Percentiles rank a stretch among this genome's conserved stretches.
phyloP scores from a whole-genome alignment of 2,113 vertebrate genomes.

The Boulengeromyrus knoepffleri region DNA sequence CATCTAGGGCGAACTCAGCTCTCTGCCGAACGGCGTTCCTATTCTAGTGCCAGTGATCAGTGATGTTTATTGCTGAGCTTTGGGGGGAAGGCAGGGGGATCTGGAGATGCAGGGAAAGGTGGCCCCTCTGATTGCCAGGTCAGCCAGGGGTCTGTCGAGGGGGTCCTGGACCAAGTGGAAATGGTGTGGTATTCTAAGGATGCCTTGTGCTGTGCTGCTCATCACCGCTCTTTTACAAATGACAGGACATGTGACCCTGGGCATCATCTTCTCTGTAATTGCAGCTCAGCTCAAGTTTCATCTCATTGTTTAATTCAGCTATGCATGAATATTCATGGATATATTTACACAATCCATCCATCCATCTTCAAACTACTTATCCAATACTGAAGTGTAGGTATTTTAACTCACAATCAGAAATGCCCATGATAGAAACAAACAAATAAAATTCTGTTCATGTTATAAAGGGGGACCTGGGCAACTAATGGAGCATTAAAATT shows the following conservation, averaged over 20 bases:
- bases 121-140: neutral
- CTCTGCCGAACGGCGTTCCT: neutral
- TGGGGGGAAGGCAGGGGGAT: neutral
- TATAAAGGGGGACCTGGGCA: neutral
- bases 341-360: neutral
- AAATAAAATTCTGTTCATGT: neutral
- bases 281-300: neutral
- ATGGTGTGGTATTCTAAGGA: neutral
- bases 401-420: neutral
- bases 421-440: neutral
- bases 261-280: neutral
- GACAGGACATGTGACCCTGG: neutral
- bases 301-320: neutral
- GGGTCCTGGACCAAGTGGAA: neutral
- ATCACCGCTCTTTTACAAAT: neutral
- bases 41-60: neutral
- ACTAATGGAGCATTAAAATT: neutral
- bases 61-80: neutral
- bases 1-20: neutral
- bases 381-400: neutral
- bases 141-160: neutral
- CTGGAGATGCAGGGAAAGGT: neutral
- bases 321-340: neutral
- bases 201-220: neutral
- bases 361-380: neutral